These are phyloP conservation scores for Hydractinia symbiolongicarpus DNA, from an alignment of 30 jellyfish, hydroid and myxozoan species.

Conservation along the genomic window DNA sequence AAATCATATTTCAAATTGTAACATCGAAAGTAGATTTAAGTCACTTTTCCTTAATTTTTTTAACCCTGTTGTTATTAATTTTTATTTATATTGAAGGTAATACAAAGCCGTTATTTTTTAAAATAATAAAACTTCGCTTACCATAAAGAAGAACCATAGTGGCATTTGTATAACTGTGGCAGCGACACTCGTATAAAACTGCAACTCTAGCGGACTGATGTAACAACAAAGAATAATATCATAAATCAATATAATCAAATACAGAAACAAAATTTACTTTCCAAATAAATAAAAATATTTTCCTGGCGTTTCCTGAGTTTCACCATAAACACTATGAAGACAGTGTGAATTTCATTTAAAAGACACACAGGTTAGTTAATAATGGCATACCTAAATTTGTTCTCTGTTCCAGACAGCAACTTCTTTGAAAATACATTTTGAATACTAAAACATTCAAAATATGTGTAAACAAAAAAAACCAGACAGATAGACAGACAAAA, in stretches of 20 bases:
- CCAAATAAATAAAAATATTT: no score
- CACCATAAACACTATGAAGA: no score
- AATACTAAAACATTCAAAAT: constrained; percentile 35
- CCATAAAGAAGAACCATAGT: constrained; percentile 92
- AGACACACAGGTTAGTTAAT: no score
- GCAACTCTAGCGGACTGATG: constrained; percentile 91
- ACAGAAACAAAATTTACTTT: background rate
- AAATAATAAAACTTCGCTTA: constrained; percentile 3
- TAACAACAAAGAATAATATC: background rate
- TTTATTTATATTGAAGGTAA: no score
- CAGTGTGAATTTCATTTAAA: no score
- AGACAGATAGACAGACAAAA: no score
- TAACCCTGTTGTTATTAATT: no score
- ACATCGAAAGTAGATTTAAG: no score
- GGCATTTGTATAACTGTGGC: constrained; percentile 94
- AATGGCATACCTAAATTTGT: constrained; percentile 59
- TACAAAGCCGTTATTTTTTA: no score
- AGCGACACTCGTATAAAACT: constrained; percentile 94
- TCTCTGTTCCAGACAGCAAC: constrained; percentile 76
- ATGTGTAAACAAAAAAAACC: background rate
- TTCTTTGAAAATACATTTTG: constrained; percentile 95
- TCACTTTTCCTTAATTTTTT: no score
- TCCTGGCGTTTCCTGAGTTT: no score
- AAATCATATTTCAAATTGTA: no score
- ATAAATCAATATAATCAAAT: background rate